Evolutionary conservation across 2,888 invertebrate genomes (phyloP).

Genomic region (Aphodius sticticus): DNA sequence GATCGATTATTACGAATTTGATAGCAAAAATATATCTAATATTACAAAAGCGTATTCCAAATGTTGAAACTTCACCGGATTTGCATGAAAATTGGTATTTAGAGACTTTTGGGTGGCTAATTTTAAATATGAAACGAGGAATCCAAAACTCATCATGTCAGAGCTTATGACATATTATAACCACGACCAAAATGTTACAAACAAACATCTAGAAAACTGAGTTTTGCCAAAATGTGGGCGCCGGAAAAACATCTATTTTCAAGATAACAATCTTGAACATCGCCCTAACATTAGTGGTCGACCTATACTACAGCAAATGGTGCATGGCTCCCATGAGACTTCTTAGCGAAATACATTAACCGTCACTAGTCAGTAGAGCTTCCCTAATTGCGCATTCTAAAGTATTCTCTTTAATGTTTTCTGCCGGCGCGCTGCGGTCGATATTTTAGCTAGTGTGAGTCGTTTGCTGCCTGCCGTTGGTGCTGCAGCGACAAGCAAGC

Average conservation of each 20-base stretch:
- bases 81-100: too few relatives aligned
- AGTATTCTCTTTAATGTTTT: constrained; percentile 4
- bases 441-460: not conserved
- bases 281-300: not conserved
- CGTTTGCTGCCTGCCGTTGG: not conserved
- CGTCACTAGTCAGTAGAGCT: not conserved
- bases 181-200: too few relatives aligned
- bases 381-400: not conserved
- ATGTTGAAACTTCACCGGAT: too few relatives aligned
- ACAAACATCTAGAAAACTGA: too few relatives aligned
- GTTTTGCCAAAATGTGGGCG: too few relatives aligned
- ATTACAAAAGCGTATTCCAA: too few relatives aligned
- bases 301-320: not conserved
- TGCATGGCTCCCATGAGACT: not conserved
- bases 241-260: not conserved
- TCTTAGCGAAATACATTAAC: not conserved
- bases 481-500: not conserved
- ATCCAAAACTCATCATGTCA: too few relatives aligned
- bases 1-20: too few relatives aligned
- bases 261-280: not conserved
- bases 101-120: too few relatives aligned
- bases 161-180: too few relatives aligned
- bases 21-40: too few relatives aligned
- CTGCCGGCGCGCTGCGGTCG: not conserved
- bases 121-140: too few relatives aligned